A percentile compares a stretch with the other conserved stretches of the same genome.
Evolutionary conservation across 2,113 vertebrate genomes (phyloP).

Genomic region (Catharus bicknelli): DNA sequence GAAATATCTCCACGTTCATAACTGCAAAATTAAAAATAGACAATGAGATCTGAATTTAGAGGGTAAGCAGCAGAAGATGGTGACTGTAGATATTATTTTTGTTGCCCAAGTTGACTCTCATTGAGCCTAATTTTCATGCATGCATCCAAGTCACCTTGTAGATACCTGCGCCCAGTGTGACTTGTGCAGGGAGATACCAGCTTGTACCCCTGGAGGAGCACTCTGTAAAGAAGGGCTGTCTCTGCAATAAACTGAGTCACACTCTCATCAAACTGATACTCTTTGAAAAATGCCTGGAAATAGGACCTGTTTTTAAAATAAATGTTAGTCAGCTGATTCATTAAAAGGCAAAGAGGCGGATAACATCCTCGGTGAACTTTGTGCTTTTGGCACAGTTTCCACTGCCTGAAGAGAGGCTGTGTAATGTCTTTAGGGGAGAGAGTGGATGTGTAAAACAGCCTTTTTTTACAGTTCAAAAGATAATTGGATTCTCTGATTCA

Average conservation of each 20-base stretch:
- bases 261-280: neutral
- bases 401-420: neutral
- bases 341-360: neutral
- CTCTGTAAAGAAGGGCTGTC: neutral
- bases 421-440: neutral
- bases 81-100: neutral
- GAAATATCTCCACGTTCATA: accelerated
- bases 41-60: neutral
- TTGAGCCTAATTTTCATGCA: neutral
- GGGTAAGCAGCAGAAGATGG: neutral
- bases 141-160: neutral
- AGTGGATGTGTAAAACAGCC: neutral
- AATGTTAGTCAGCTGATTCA: neutral
- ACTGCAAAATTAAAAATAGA: neutral
- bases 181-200: neutral
- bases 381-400: neutral
- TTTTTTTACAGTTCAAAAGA: constrained; percentile 24
- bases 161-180: neutral
- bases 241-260: neutral
- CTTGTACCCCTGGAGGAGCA: neutral
- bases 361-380: neutral
- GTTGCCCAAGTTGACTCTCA: neutral
- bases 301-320: neutral
- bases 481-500: constrained; percentile 10
- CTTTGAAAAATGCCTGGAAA: neutral